Evolutionary conservation across 2,888 invertebrate species (phyloP).

Genomic region (Sphinx pinastri): DNA sequence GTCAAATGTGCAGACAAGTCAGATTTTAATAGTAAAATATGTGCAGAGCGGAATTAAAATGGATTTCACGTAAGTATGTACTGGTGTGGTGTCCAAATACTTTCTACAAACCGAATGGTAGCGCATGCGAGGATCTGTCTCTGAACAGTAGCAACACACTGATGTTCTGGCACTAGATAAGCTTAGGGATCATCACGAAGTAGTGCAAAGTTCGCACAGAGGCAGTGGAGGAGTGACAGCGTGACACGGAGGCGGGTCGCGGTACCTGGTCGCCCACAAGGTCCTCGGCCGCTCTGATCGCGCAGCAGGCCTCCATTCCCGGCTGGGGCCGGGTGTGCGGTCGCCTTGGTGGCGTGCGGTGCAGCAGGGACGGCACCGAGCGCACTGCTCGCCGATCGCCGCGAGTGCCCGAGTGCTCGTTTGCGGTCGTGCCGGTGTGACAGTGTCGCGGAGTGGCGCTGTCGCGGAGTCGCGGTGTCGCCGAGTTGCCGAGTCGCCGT

Average conservation of each 20-base stretch:
- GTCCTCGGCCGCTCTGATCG: conserved; percentile 78
- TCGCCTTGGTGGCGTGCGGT: conserved; percentile 33
- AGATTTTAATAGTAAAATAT: conserved; percentile 20
- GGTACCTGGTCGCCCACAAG: conserved; percentile 81
- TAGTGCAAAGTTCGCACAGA: conserved; percentile 22
- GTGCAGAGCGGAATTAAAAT: conserved; percentile 11
- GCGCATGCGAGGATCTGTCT: conserved; percentile 35
- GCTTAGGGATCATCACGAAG: conserved; percentile 39
- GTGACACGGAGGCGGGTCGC: conserved; percentile 31
- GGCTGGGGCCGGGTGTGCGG: conserved; percentile 65
- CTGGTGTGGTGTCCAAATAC: conserved; percentile 10
- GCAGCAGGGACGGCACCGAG: conserved; percentile 48
- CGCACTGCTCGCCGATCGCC: conserved; percentile 52
- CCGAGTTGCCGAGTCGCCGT: conserved; percentile 40
- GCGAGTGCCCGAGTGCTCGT: not conserved
- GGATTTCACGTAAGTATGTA: conserved; percentile 22
- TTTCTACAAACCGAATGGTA: conserved; percentile 53
- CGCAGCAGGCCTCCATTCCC: conserved; percentile 81
- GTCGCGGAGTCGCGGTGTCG: conserved; percentile 38
- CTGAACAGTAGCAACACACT: conserved; percentile 32
- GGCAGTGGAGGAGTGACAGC: conserved; percentile 24
- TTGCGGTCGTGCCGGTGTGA: not conserved
- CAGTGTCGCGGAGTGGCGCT: conserved; percentile 15
- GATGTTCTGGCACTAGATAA: conserved; percentile 40
- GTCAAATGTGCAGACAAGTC: not conserved